Conservation (phyloP, 2,888 invertebrate genomes). For the Sturmia bella region DNA sequence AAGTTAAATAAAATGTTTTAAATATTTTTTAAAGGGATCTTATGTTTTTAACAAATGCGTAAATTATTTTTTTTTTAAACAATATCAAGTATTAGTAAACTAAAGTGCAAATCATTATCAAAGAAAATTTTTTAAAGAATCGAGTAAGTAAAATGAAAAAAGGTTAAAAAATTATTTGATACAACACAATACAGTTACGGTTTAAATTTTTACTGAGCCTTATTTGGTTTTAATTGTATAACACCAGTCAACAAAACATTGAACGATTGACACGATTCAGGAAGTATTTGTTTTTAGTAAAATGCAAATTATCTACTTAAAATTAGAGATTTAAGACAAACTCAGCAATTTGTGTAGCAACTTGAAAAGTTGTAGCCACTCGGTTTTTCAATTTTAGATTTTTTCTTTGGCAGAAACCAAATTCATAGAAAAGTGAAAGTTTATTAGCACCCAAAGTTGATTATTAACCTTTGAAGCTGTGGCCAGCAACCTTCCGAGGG, state of each 20-base stretch:
- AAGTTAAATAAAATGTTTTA: slow-evolving; percentile 48
- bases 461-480: too few species aligned
- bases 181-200: slow-evolving; percentile 17
- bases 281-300: too few species aligned
- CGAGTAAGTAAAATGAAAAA: slow-evolving; percentile 9
- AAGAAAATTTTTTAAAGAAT: slow-evolving; percentile 7
- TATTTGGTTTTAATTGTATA: slow-evolving; percentile 36
- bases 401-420: too few species aligned
- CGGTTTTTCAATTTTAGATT: too few species aligned
- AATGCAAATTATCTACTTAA: too few species aligned
- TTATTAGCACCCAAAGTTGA: too few species aligned
- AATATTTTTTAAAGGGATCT: slow-evolving; percentile 41
- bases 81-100: slow-evolving; percentile 46
- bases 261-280: not conserved
- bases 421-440: too few species aligned
- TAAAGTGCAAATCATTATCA: slow-evolving; percentile 69
- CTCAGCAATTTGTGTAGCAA: too few species aligned
- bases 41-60: slow-evolving; percentile 39
- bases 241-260: slow-evolving; percentile 33
- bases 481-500: too few species aligned
- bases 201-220: slow-evolving; percentile 71
- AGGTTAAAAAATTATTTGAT: slow-evolving; percentile 33
- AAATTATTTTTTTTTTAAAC: slow-evolving; percentile 16
- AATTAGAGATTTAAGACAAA: too few species aligned
- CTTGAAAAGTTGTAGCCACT: too few species aligned